phyloP scores from a whole-genome alignment of 2,888 invertebrate genomes.

The Diogma glabrata region DNA sequence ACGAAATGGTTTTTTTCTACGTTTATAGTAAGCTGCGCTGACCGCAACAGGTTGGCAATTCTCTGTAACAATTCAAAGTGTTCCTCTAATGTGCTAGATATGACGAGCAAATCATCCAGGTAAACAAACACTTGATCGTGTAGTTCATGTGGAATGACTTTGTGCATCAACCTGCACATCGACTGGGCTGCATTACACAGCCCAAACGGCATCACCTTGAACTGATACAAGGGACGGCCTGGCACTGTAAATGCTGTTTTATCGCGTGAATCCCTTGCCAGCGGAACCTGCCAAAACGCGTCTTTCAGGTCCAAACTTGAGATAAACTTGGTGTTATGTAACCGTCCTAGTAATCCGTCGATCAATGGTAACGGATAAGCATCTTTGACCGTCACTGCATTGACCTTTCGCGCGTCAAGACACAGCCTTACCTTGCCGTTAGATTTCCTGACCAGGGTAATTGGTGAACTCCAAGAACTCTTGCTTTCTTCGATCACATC shows the following conservation, averaged over 20 bases:
- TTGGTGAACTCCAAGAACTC: background rate
- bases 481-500: background rate
- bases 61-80: background rate
- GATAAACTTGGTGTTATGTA: background rate
- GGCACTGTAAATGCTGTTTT: background rate
- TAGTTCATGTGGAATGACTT: background rate
- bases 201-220: background rate
- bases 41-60: background rate
- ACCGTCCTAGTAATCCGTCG: background rate
- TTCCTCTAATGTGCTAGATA: background rate
- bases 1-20: too few relatives aligned
- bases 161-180: background rate
- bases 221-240: background rate
- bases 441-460: background rate
- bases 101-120: background rate
- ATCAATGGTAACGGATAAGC: background rate
- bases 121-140: background rate
- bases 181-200: background rate
- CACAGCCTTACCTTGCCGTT: background rate
- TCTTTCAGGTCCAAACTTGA: background rate
- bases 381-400: background rate
- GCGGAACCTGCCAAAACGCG: background rate
- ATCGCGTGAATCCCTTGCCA: background rate
- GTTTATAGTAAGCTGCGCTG: background rate
- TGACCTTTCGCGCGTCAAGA: background rate